These are phyloP conservation scores for Syndactyla subalaris DNA, from an alignment of 2,797 vertebrate genomes.

Conservation along the genomic window DNA sequence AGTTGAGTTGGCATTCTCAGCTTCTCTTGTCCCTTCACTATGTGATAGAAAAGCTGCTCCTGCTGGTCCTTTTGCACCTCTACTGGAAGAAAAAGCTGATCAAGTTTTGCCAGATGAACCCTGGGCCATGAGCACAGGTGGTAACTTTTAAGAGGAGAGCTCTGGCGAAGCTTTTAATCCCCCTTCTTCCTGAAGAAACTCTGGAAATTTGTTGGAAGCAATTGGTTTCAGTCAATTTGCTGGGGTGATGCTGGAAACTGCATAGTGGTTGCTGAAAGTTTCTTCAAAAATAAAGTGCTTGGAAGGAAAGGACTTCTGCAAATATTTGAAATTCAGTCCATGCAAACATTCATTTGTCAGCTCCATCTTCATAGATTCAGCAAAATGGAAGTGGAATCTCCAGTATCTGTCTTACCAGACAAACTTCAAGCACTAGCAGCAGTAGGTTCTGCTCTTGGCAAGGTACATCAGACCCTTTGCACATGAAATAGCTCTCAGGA, in stretches of 20 bases:
- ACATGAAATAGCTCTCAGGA: not conserved
- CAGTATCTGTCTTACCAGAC: constrained; percentile 15
- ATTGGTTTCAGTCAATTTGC: not conserved
- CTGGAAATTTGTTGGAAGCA: constrained; percentile 39
- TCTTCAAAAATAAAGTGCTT: constrained; percentile 59
- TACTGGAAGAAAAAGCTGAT: constrained; percentile 26
- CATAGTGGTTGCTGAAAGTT: not conserved
- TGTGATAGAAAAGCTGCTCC: not conserved
- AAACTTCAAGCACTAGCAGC: constrained; percentile 45
- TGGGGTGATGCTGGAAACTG: not conserved
- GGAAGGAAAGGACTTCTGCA: constrained; percentile 35
- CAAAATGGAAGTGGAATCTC: constrained; percentile 49
- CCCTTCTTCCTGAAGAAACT: constrained; percentile 51
- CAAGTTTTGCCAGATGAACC: not conserved
- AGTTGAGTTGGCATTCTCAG: not conserved
- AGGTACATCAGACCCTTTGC: not conserved
- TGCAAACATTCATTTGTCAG: constrained; percentile 57
- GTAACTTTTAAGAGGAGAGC: not conserved
- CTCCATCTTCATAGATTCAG: constrained; percentile 56
- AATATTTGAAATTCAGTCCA: constrained; percentile 52
- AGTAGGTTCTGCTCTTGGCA: not conserved
- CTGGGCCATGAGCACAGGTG: not conserved
- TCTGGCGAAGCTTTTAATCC: not conserved
- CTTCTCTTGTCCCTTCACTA: not conserved
- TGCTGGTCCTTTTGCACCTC: not conserved